These are phyloP conservation scores for Cebidichthys violaceus DNA, from an alignment of 2,113 vertebrate genomes.

Conservation along the genomic window DNA sequence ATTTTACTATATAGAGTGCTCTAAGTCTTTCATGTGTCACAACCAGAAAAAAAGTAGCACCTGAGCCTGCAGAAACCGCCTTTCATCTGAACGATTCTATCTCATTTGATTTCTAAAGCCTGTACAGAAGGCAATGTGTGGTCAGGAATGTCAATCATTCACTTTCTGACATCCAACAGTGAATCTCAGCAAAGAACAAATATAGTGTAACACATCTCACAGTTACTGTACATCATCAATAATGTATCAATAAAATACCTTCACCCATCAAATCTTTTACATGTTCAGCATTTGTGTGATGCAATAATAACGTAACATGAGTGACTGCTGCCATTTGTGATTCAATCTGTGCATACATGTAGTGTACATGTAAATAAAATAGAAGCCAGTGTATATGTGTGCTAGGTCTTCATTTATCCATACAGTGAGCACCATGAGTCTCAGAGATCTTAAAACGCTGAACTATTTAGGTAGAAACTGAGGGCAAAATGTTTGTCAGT, in stretches of 20 bases:
- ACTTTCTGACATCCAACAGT: conserved; percentile 10
- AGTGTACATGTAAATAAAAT: conserved; percentile 12
- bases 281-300: conserved; percentile 36
- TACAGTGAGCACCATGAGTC: conserved; percentile 8
- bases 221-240: conserved; percentile 27
- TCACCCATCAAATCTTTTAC: conserved; percentile 11
- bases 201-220: conserved; percentile 66
- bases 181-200: conserved; percentile 23
- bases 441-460: conserved; percentile 11
- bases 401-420: neutral
- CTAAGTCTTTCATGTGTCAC: conserved; percentile 13
- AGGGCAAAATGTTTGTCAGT: conserved; percentile 30
- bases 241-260: conserved; percentile 23
- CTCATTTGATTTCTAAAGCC: neutral
- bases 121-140: conserved; percentile 37
- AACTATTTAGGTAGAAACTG: neutral
- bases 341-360: conserved; percentile 33
- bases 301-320: conserved; percentile 1
- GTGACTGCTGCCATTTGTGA: conserved; percentile 17
- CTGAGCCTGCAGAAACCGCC: conserved; percentile 38
- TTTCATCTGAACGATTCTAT: conserved; percentile 10
- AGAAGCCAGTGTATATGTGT: conserved; percentile 30
- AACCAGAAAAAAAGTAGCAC: conserved; percentile 27
- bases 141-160: conserved; percentile 57
- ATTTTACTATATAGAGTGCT: neutral